phyloP scores from a whole-genome alignment of 2,797 vertebrate species.

The Ambastaia sidthimunki region DNA sequence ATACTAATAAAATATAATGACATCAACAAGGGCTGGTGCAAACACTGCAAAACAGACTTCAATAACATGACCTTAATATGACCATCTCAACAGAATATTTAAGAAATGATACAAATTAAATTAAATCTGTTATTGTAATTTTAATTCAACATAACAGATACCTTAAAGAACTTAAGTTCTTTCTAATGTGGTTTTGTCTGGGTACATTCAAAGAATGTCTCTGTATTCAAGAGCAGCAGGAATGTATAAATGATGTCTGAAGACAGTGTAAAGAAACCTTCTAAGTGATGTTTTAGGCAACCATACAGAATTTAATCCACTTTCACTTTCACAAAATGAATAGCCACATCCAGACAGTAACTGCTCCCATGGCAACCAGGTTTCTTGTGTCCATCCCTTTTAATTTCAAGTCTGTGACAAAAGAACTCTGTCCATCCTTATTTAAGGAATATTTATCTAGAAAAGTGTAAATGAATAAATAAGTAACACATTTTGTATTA shows the following conservation, averaged over 20 bases:
- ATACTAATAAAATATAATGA: neutral
- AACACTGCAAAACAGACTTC: neutral
- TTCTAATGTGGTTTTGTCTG: no score
- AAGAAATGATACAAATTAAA: neutral
- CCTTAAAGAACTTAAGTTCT: neutral
- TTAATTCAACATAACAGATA: constrained; percentile 2
- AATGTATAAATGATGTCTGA: neutral
- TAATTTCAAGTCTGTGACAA: constrained; percentile 13
- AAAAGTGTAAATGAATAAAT: constrained; percentile 8
- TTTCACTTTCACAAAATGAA: neutral
- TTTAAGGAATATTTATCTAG: neutral
- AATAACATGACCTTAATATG: constrained; percentile 5
- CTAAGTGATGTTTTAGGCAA: neutral
- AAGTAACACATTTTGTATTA: neutral
- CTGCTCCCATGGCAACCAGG: constrained; percentile 21
- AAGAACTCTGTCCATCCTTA: neutral
- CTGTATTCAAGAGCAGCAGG: neutral
- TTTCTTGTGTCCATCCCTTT: neutral
- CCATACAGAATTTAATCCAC: neutral
- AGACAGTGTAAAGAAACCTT: neutral
- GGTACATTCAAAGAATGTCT: no score
- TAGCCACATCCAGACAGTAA: neutral
- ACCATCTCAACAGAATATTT: neutral
- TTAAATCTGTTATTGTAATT: neutral
- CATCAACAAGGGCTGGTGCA: no score